Conservation (phyloP, 2,797 vertebrate genomes). For the Ispidina lecontei region DNA sequence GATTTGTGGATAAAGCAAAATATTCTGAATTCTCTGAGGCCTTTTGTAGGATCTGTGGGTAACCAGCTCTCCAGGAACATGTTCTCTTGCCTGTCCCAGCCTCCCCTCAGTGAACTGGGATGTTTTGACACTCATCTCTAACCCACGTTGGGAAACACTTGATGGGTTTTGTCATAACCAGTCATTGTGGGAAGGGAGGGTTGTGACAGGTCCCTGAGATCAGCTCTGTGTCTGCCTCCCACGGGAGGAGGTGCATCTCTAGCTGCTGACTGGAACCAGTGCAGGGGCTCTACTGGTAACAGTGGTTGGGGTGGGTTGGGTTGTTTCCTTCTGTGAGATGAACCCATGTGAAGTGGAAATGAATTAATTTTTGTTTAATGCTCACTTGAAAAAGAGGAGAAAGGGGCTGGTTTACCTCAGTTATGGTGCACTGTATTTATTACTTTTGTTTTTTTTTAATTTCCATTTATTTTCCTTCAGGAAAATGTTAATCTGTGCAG, state of each 20-base stretch:
- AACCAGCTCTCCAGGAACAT: not conserved
- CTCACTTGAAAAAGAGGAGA: not conserved
- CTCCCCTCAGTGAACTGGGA: not conserved
- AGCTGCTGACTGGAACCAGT: not conserved
- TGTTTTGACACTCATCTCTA: slow-evolving; percentile 4
- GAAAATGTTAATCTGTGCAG: not conserved
- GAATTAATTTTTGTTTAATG: not conserved
- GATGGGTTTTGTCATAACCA: slow-evolving; percentile 10
- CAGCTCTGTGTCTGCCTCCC: not conserved
- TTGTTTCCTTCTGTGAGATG: not conserved
- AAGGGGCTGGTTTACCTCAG: not conserved
- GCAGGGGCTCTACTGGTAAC: not conserved
- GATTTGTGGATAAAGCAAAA: not conserved
- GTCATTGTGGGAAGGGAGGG: not conserved
- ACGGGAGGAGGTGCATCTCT: not conserved
- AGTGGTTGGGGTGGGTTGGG: not conserved
- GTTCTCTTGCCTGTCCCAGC: not conserved
- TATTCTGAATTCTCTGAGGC: not conserved
- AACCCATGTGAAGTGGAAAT: not conserved
- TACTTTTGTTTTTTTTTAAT: not conserved
- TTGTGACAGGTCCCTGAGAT: not conserved
- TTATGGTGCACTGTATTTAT: not conserved
- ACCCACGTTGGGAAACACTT: not conserved
- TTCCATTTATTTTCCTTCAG: not conserved
- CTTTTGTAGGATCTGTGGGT: not conserved